Base-by-base conservation (phyloP, 2,888 invertebrate species). In the Caenorhabditis japonica region DNA sequence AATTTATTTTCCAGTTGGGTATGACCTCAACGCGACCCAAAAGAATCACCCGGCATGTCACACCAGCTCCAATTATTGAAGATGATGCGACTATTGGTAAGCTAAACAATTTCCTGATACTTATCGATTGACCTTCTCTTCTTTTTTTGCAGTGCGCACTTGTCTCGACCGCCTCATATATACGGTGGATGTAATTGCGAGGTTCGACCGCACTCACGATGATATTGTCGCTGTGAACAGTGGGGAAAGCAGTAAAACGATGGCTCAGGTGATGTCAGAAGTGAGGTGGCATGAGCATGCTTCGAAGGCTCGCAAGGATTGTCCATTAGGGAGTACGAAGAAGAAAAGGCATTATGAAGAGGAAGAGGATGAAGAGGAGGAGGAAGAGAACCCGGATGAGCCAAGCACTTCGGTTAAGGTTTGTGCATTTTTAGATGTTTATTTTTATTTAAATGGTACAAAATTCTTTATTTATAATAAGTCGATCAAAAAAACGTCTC, bases 21-120 rank as follows among this genome's bases (percentile, higher is more conserved):
- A 64, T 64, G 64, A 64, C 64, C 25, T 47, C 64, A 1, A 64
- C 55, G 1, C 55, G 64, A 4, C 64, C 64, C 1, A 64, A 64
- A 49, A n/a, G 64, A 39, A 41, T 34, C 25, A 56, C 56, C 23
- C 64, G 64, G 7, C 43, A 64, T 30, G n/a, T 33, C 25, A 64
- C 49, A 1, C 64, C 55, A 17, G 56, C 56, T 4, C 55, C 64
- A 10, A 36, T 39, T 34, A 49, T 64, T 4, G 64, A 64, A 17
- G 64, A 64, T 23, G 64, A 64, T 43, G 43, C 47, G 8, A 64
- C 64, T 15, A 56, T 64, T 15, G 64, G 64, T 64, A 23, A 41
- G 64, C n/a, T 23, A 7, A 15, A 8, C 27, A 12, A 4, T 27
- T 27, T n/a, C n/a, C n/a, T n/a, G n/a, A n/a, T n/a, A n/a, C n/a